phyloP scores from a whole-genome alignment of 1,140 invertebrate species.

The Drosophila seguyi region DNA sequence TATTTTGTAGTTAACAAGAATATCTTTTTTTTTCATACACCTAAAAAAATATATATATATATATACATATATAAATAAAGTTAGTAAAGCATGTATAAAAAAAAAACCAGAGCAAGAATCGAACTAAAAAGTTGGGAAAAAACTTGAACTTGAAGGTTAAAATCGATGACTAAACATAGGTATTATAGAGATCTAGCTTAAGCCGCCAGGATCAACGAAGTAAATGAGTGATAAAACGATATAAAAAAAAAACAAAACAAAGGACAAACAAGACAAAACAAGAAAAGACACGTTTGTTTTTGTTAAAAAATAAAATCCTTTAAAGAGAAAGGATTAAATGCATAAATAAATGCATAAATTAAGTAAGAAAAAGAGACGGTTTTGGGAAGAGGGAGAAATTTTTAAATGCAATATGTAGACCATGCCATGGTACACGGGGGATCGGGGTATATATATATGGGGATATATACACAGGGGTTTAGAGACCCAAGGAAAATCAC shows the following conservation, averaged over 20 bases:
- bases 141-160: slow-evolving; percentile 30
- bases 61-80: slow-evolving; percentile 9
- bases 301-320: too few species aligned
- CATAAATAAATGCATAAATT: slow-evolving; percentile 13
- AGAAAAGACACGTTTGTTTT: slow-evolving; percentile 31
- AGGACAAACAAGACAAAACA: slow-evolving; percentile 18
- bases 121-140: neutral
- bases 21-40: slow-evolving; percentile 49
- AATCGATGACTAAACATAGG: slow-evolving; percentile 34
- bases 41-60: neutral
- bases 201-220: slow-evolving; percentile 84
- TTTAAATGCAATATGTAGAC: slow-evolving; percentile 72
- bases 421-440: slow-evolving; percentile 44
- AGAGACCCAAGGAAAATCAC: neutral
- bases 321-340: neutral
- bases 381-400: slow-evolving; percentile 15
- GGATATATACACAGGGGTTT: neutral
- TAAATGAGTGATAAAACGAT: slow-evolving; percentile 79
- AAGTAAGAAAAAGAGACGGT: neutral
- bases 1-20: slow-evolving; percentile 65
- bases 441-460: neutral
- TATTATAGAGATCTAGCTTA: slow-evolving; percentile 60
- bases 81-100: slow-evolving; percentile 37
- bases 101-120: neutral
- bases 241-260: slow-evolving; percentile 16